A percentile compares a stretch with the other conserved stretches of the same genome.
Conservation (phyloP, 2,113 vertebrate genomes). For the Ursus arctos region DNA sequence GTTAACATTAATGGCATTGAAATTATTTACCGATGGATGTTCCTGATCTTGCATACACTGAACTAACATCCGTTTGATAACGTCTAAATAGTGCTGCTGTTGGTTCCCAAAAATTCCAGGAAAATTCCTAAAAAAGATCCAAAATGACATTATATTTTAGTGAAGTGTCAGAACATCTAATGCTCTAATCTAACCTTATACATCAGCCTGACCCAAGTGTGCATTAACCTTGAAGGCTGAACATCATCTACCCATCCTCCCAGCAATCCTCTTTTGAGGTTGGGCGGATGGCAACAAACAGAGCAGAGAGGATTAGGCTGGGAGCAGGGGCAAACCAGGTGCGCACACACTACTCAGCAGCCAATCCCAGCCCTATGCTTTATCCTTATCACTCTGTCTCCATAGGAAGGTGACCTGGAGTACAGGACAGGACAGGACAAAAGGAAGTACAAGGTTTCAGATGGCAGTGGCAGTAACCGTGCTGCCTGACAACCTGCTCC, state of each 20-base stretch:
- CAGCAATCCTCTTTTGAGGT: not conserved
- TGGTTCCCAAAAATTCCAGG: constrained; percentile 99
- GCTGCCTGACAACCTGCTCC: not conserved
- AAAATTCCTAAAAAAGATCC: constrained; percentile 93
- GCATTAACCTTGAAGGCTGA: not conserved
- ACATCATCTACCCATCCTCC: not conserved
- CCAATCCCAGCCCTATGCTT: not conserved
- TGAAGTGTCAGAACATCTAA: not conserved
- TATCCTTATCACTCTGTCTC: not conserved
- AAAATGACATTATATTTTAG: constrained; percentile 10
- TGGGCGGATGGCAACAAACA: not conserved
- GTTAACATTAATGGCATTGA: not conserved
- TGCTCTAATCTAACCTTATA: not conserved
- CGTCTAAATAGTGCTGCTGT: constrained; percentile 98
- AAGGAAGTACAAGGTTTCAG: not conserved
- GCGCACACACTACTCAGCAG: not conserved
- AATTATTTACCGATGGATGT: constrained; percentile 92
- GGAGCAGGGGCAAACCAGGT: not conserved
- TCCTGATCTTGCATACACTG: constrained; percentile 99
- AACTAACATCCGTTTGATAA: constrained; percentile 99
- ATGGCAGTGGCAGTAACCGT: not conserved
- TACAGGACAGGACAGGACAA: not conserved
- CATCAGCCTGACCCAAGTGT: not conserved
- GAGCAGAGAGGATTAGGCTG: not conserved
- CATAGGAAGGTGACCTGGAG: not conserved